A percentile compares a stretch with the other conserved stretches of the same genome.
Evolutionary conservation across 2,113 vertebrate species (phyloP).

Genomic region (Crotalus viridis): DNA sequence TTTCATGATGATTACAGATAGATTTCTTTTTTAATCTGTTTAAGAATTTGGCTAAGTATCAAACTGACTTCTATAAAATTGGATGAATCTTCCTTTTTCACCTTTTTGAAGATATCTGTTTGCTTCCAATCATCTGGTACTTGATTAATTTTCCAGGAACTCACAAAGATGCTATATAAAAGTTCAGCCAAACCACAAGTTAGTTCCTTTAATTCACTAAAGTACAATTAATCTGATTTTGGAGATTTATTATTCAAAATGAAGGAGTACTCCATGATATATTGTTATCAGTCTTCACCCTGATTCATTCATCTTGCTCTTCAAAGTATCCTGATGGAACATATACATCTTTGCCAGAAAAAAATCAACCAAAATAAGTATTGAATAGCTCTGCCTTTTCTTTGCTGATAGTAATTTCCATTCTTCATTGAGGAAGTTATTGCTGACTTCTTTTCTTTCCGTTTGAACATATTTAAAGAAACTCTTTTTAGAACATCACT

Average conservation of each 20-base stretch:
- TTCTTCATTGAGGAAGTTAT: background rate
- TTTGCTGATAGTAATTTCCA: background rate
- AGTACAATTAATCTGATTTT: background rate
- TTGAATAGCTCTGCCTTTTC: background rate
- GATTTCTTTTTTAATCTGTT: background rate
- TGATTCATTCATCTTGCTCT: background rate
- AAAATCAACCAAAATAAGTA: background rate
- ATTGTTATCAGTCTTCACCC: background rate
- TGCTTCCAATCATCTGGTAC: background rate
- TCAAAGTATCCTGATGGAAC: background rate
- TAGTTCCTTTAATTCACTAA: background rate
- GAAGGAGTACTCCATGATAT: background rate
- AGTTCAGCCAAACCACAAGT: background rate
- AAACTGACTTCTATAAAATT: background rate
- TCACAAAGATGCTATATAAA: too few relatives aligned
- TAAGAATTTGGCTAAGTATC: background rate
- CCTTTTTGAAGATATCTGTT: background rate
- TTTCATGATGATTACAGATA: background rate
- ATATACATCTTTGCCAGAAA: background rate
- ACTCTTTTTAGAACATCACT: background rate
- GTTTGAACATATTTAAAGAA: background rate
- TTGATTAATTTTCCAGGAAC: background rate
- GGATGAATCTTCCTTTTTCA: background rate
- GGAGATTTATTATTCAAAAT: background rate
- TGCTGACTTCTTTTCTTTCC: background rate